Conservation (phyloP, 92 coral and sea anemone genomes). For the Porites lobata region DNA sequence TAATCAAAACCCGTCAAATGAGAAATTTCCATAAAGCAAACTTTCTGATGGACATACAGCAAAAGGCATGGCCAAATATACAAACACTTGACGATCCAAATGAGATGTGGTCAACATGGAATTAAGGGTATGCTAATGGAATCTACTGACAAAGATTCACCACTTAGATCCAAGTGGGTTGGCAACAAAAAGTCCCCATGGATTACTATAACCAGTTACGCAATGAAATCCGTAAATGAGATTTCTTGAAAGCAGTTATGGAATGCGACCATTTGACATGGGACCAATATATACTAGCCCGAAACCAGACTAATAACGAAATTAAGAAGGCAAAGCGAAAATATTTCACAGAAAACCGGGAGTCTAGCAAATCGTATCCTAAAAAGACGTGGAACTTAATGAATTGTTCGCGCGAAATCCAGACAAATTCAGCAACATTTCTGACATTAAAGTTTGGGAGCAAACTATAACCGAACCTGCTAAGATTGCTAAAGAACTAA, state of each 20-base stretch:
- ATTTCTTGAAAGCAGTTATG: conserved; percentile 10
- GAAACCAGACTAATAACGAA: background rate
- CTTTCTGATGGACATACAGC: conserved; percentile 21
- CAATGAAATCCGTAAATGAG: conserved; percentile 10
- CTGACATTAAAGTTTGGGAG: conserved; percentile 7
- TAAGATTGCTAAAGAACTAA: conserved; percentile 4
- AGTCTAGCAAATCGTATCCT: background rate
- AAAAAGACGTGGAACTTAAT: background rate
- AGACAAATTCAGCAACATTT: conserved; percentile 17
- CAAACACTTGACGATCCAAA: conserved; percentile 29
- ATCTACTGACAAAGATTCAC: conserved; percentile 12
- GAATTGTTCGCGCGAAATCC: background rate
- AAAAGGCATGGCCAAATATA: conserved; percentile 25
- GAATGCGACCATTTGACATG: background rate
- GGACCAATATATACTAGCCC: background rate
- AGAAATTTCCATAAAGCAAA: conserved; percentile 15
- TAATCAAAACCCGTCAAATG: conserved; percentile 29
- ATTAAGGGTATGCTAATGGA: background rate
- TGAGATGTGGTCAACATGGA: conserved; percentile 38
- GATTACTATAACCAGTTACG: background rate
- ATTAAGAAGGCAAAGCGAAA: background rate
- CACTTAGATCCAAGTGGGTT: conserved; percentile 5
- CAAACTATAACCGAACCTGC: conserved; percentile 27
- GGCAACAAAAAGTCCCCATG: background rate
- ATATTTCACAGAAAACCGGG: background rate